Evolutionary conservation across 37 sponge, comb jelly and placozoan genomes (phyloP).

Genomic region (Cladorhizidae sp.): DNA sequence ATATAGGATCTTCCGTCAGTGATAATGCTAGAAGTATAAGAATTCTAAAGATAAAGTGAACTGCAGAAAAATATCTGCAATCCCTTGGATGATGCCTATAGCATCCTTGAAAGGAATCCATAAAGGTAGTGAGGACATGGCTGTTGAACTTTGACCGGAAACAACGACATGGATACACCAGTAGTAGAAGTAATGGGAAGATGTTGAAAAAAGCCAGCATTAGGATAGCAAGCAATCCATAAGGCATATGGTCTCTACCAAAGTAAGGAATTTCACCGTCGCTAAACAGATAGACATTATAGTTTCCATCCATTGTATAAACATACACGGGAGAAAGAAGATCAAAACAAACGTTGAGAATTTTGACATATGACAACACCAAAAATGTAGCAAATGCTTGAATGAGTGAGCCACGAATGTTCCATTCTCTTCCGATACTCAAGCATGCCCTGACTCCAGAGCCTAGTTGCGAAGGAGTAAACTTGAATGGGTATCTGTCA

Average conservation of each 20-base stretch:
- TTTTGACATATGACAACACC: slow-evolving; percentile 7
- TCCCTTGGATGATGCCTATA: slow-evolving; percentile 24
- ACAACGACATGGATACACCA: slow-evolving; percentile 18
- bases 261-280: slow-evolving; percentile 6
- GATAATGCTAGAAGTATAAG: not conserved
- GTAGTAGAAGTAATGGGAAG: not conserved
- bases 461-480: not conserved
- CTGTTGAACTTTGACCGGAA: not conserved
- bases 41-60: slow-evolving; percentile 9
- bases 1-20: not conserved
- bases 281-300: not conserved
- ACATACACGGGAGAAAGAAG: not conserved
- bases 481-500: not conserved
- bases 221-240: not conserved
- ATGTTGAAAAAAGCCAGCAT: not conserved
- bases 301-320: not conserved
- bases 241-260: slow-evolving; percentile 12
- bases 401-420: not conserved
- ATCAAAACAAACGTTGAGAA: slow-evolving; percentile 9
- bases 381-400: too few relatives aligned
- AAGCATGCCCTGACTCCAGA: too few relatives aligned
- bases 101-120: slow-evolving; percentile 35
- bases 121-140: not conserved
- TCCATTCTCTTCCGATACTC: not conserved
- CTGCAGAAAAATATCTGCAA: slow-evolving; percentile 13